Conservation (phyloP, 2,797 vertebrate species). For the Falco naumanni region DNA sequence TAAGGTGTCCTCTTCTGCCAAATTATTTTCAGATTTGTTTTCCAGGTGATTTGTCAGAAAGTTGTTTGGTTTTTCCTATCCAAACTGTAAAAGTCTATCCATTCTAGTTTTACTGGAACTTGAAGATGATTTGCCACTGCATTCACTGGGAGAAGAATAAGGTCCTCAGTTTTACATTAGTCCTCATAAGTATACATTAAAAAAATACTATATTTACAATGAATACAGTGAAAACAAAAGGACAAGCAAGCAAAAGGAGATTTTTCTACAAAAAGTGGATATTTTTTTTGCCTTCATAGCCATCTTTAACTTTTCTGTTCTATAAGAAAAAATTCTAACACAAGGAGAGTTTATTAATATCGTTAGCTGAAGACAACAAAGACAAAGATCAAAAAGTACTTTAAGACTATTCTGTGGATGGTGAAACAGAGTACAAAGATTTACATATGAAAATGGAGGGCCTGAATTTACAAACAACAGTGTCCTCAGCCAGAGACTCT, state of each 20-base stretch:
- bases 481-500: background rate
- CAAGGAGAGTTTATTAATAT: background rate
- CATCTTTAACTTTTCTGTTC: background rate
- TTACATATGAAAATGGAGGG: background rate
- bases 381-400: background rate
- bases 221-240: background rate
- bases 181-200: background rate
- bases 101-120: background rate
- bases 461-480: background rate
- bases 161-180: background rate
- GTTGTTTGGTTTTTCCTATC: background rate
- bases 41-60: background rate
- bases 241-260: background rate
- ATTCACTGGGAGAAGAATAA: background rate
- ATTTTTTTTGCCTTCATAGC: background rate
- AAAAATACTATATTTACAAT: background rate
- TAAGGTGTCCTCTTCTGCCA: background rate
- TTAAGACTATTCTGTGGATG: background rate
- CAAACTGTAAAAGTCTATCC: background rate
- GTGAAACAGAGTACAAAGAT: background rate
- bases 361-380: background rate
- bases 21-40: constrained; percentile 3
- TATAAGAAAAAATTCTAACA: background rate
- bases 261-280: background rate
- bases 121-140: background rate